Evolutionary conservation across 2,113 vertebrate genomes (phyloP).

Genomic region (Melanocharis versteri): DNA sequence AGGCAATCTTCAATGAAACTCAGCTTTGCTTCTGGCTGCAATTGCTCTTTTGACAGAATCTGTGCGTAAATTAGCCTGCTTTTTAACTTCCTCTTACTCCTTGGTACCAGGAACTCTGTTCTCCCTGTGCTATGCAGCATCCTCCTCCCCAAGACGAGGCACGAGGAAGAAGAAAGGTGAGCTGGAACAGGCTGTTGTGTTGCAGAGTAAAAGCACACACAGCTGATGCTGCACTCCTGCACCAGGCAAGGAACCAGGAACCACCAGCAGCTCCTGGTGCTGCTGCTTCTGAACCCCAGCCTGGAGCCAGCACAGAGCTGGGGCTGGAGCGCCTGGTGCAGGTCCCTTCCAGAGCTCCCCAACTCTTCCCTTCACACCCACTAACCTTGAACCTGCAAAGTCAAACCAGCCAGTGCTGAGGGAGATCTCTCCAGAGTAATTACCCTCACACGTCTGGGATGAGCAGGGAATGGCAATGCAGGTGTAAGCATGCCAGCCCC

Average conservation of each 20-base stretch:
- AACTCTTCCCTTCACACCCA: neutral
- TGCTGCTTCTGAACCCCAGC: neutral
- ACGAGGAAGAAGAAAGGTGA: neutral
- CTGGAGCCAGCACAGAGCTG: neutral
- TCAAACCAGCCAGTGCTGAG: neutral
- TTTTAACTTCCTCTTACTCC: neutral
- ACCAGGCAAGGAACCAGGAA: neutral
- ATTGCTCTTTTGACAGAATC: neutral
- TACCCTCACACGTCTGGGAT: neutral
- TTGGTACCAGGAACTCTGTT: neutral
- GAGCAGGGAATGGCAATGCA: neutral
- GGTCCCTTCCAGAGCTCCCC: neutral
- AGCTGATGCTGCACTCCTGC: neutral
- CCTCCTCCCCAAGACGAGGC: neutral
- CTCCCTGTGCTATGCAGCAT: neutral
- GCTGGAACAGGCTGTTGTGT: neutral
- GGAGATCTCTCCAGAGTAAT: neutral
- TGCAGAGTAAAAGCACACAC: neutral
- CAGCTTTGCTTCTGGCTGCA: neutral
- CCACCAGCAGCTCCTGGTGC: neutral
- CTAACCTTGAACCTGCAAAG: neutral
- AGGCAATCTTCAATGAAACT: neutral
- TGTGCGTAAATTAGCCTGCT: neutral
- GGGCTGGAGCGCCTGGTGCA: neutral
- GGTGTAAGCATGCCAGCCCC: neutral